phyloP scores from a whole-genome alignment of 2,888 invertebrate genomes.

The Tiliacea aurago region DNA sequence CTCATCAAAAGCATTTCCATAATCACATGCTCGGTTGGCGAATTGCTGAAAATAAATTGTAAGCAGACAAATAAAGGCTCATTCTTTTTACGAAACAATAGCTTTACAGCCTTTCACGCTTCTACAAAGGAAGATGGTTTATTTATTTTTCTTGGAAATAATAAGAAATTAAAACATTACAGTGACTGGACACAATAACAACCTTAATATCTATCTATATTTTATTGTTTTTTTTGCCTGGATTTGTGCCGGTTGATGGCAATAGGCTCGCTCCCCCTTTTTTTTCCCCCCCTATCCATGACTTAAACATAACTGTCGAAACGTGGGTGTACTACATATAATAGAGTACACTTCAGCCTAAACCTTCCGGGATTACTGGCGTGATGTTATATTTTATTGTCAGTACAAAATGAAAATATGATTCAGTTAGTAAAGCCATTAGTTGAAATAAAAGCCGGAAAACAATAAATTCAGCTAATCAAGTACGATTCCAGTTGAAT shows the following conservation, averaged over 20 bases:
- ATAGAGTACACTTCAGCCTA: no score
- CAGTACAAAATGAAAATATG: neutral
- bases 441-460: neutral
- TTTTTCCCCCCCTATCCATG: no score
- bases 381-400: neutral
- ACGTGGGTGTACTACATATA: no score
- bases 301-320: no score
- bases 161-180: constrained; percentile 1
- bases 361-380: no score
- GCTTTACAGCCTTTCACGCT: neutral
- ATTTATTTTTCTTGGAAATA: neutral
- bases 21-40: no score
- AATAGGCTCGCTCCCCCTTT: no score
- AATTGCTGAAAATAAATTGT: neutral
- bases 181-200: constrained; percentile 6
- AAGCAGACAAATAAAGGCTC: neutral
- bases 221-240: no score
- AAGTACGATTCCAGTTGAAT: neutral
- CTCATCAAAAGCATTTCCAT: neutral
- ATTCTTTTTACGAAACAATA: constrained; percentile 1
- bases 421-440: neutral
- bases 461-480: constrained; percentile 16
- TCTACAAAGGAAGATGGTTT: neutral
- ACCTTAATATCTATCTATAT: no score
- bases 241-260: no score